Base-by-base conservation (phyloP, 2,888 invertebrate genomes). In the Exephanes ischioxanthus region DNA sequence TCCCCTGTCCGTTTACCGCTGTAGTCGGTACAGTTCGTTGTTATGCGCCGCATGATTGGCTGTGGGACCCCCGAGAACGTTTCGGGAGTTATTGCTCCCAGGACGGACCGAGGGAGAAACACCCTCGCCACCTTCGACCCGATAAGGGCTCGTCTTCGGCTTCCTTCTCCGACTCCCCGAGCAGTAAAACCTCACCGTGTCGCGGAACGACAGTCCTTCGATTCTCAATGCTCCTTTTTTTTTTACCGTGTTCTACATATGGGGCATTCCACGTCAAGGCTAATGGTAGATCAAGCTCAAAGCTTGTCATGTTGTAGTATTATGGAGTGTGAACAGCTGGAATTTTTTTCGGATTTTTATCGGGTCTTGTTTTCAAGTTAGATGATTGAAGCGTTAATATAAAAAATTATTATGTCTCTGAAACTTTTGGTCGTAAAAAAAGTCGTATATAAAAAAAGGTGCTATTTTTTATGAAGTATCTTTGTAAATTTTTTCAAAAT, bases 31-130 rank as follows among this genome's bases (percentile, higher is more conserved):
- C 77, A 71, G 80, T 83, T 84, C 83, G 87, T 90, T 89, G 85
- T 87, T 89, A 89, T 86, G 88, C 88, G 73, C 70, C 82, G 86
- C 87, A 87, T 80, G 88, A 89, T 86, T 86, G 87, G 83, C 75
- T 75, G 83, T 85, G 78, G 72, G 66, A 63, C 82, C 70, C 80
- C 79, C 67, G 76, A 86, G 86, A 83, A 70, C 66, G 55, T 86
- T 80, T 77, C 70, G 66, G 83, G 77, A 84, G 80, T 80, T 84
- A 80, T 84, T 72, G 76, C 66, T 84, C 84, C 80, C 77, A 30
- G 48, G 84, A 80, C 72, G 72, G n/a, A 26, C 45, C 14, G 33
- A 14, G 30, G 51, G 67, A 67, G 22, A 70, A 63, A n/a, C 68
- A 70, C 67, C 53, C 66, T 51, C 72, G 58, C 80, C 67, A 41